A percentile compares a stretch with the other conserved stretches of the same genome.
Conservation (phyloP, 1,140 invertebrate species). For the Cheumatopsyche charites region DNA sequence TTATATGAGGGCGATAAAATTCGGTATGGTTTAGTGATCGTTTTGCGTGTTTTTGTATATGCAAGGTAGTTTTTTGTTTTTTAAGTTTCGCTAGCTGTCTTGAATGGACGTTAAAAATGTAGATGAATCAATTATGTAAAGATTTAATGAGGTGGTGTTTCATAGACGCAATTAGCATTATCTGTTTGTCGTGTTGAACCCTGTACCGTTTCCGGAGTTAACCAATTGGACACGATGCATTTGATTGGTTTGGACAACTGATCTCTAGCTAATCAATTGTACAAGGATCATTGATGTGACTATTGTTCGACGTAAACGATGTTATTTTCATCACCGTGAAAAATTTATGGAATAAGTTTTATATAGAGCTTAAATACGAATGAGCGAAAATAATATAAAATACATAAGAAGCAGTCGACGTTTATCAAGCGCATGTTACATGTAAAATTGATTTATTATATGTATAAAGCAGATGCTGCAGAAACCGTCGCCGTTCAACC, state of each 20-base stretch:
- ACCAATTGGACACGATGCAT: background rate
- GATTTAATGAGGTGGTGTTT: no score
- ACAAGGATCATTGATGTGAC: conserved; percentile 27
- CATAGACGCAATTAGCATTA: no score
- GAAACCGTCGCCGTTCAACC: conserved; percentile 19
- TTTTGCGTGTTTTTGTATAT: background rate
- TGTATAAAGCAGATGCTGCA: conserved; percentile 29
- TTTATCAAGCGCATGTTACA: background rate
- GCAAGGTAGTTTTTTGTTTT: no score
- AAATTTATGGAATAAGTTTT: no score
- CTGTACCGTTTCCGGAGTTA: conserved; percentile 13
- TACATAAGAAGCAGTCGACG: background rate
- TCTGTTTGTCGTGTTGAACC: conserved; percentile 2
- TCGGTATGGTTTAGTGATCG: background rate
- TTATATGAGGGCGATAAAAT: conserved; percentile 1
- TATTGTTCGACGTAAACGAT: no score
- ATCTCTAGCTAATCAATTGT: conserved; percentile 3
- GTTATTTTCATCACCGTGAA: no score
- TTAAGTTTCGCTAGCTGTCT: no score
- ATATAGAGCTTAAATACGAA: no score
- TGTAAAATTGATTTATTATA: conserved; percentile 13
- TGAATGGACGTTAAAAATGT: no score
- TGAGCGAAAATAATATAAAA: no score
- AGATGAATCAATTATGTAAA: no score
- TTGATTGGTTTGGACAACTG: conserved; percentile 29